These are phyloP conservation scores for Notodonta ziczac DNA, from an alignment of 2,888 invertebrate species.

Conservation along the genomic window DNA sequence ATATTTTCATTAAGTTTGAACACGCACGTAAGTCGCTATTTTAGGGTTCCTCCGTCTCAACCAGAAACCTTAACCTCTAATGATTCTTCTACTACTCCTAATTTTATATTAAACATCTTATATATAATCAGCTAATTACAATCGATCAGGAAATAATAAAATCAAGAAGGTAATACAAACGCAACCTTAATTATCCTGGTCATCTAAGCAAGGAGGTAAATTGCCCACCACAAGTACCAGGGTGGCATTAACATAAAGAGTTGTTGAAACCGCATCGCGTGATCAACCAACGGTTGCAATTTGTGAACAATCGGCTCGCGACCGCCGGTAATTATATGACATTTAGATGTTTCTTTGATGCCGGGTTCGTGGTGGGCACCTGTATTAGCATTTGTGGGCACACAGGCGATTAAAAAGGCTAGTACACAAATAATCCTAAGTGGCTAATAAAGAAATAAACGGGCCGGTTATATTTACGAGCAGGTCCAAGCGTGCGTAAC, in stretches of 20 bases:
- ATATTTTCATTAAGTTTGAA: neutral
- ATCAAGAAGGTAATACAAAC: neutral
- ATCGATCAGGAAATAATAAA: neutral
- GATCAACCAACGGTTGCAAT: slow-evolving; percentile 31
- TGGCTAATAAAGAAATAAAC: slow-evolving; percentile 3
- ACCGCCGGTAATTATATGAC: slow-evolving; percentile 39
- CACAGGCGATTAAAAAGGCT: slow-evolving; percentile 3
- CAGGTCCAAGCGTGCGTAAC: neutral
- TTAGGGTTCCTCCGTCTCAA: neutral
- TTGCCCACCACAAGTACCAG: slow-evolving; percentile 33
- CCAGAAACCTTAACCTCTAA: no score
- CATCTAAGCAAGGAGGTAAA: slow-evolving; percentile 22
- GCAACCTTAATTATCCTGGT: neutral
- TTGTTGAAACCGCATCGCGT: slow-evolving; percentile 45
- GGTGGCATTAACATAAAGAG: slow-evolving; percentile 33
- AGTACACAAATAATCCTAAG: slow-evolving; percentile 3
- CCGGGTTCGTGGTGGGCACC: neutral
- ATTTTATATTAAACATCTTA: no score
- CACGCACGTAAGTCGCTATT: neutral
- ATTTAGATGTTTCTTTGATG: slow-evolving; percentile 33
- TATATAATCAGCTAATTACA: no score
- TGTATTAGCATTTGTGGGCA: slow-evolving; percentile 5
- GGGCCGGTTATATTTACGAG: neutral
- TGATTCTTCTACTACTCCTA: no score
- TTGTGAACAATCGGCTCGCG: slow-evolving; percentile 40